These are phyloP conservation scores for Emydura subglobosa DNA, from an alignment of 2,113 vertebrate genomes.

Conservation along the genomic window DNA sequence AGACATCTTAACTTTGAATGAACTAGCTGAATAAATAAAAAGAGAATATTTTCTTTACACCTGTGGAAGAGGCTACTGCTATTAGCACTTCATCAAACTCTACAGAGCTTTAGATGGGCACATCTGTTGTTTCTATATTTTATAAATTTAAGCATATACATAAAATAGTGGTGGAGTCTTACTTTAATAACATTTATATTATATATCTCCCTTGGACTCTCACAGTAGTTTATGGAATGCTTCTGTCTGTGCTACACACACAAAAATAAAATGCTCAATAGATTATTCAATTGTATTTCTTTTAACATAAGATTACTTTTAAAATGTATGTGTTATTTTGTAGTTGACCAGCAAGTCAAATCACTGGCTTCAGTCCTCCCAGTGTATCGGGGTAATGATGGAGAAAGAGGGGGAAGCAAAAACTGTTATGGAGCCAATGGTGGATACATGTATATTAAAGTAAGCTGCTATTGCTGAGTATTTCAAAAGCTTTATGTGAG, in stretches of 20 bases:
- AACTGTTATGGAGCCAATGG: constrained; percentile 91
- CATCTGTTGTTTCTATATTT: not conserved
- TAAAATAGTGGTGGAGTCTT: not conserved
- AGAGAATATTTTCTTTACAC: too few species aligned
- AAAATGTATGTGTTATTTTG: constrained; percentile 5
- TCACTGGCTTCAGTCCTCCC: constrained; percentile 86
- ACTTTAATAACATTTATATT: not conserved
- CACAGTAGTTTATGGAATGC: not conserved
- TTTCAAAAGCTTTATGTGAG: not conserved
- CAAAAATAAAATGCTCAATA: not conserved
- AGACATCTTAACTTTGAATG: too few species aligned
- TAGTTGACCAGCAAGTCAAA: constrained; percentile 87
- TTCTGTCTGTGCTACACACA: not conserved
- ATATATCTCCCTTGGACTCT: not conserved
- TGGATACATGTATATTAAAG: constrained; percentile 77
- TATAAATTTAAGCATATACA: not conserved
- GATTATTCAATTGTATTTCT: not conserved
- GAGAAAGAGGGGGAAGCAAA: constrained; percentile 85
- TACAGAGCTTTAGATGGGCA: not conserved
- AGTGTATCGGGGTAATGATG: constrained; percentile 83
- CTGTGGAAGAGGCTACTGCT: too few species aligned
- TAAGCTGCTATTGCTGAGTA: constrained; percentile 68
- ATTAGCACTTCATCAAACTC: too few species aligned
- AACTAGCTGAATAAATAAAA: too few species aligned
- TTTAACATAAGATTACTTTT: not conserved